A percentile compares a stretch with the other conserved stretches of the same genome.
Conservation (phyloP, 2,888 invertebrate species). For the Phorcus lineatus region DNA sequence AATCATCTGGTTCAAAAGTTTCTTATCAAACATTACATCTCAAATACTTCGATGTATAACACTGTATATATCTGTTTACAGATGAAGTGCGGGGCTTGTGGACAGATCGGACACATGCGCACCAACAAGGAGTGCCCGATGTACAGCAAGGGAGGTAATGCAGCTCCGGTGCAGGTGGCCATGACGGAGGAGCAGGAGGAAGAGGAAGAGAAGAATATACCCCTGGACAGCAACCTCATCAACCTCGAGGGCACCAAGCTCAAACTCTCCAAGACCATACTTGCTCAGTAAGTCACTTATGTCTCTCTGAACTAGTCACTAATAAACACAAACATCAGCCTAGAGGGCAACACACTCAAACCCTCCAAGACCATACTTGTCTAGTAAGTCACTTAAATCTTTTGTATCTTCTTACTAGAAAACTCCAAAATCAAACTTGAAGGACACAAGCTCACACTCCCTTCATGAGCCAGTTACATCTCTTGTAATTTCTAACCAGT, state of each 20-base stretch:
- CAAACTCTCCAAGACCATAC: constrained; percentile 89
- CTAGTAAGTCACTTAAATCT: constrained; percentile 66
- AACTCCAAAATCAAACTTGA: too few relatives aligned
- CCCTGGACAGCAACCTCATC: constrained; percentile 72
- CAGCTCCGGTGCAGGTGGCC: constrained; percentile 67
- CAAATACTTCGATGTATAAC: too few relatives aligned
- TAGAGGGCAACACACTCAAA: constrained; percentile 95
- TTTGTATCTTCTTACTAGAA: too few relatives aligned
- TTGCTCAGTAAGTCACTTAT: constrained; percentile 79
- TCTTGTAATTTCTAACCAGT: background rate
- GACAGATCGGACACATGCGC: constrained; percentile 85
- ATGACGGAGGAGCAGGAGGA: constrained; percentile 85
- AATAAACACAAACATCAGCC: constrained; percentile 78
- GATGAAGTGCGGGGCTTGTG: constrained; percentile 97
- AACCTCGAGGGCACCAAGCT: constrained; percentile 97
- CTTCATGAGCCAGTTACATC: too few relatives aligned
- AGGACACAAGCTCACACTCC: too few relatives aligned
- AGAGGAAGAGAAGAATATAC: constrained; percentile 82
- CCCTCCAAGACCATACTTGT: constrained; percentile 91
- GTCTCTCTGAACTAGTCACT: background rate
- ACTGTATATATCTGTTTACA: constrained; percentile 48
- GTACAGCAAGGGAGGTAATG: constrained; percentile 83
- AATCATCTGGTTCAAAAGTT: too few relatives aligned
- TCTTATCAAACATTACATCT: too few relatives aligned
- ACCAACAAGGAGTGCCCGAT: constrained; percentile 98